Conservation (phyloP, 2,113 vertebrate genomes). For the Mohoua ochrocephala region DNA sequence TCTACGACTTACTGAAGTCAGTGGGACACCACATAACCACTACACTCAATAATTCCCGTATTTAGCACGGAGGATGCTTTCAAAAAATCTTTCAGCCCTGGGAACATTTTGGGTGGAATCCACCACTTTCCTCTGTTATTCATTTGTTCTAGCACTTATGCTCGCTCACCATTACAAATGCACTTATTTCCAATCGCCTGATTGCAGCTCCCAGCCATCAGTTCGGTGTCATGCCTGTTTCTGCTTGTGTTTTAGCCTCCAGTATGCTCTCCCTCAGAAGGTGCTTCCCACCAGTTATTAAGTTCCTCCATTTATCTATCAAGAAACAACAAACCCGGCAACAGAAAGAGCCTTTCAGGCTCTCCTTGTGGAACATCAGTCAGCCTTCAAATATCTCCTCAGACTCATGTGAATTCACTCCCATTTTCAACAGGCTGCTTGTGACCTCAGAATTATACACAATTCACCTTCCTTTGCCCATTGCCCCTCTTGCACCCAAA, state of each 20-base stretch:
- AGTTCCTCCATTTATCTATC: not conserved
- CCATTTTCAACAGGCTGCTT: not conserved
- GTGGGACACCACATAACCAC: not conserved
- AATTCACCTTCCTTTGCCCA: not conserved
- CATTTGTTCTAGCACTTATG: not conserved
- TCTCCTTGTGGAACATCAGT: not conserved
- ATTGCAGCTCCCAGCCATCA: not conserved
- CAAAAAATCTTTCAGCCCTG: not conserved
- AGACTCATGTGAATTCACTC: not conserved
- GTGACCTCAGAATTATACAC: not conserved
- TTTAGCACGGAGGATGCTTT: not conserved
- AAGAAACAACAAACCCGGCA: not conserved
- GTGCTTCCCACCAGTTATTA: not conserved
- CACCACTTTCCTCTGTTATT: not conserved
- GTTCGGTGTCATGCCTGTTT: not conserved
- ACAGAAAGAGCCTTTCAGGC: not conserved
- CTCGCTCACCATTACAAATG: not conserved
- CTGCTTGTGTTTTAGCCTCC: not conserved
- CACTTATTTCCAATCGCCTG: not conserved
- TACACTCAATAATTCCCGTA: not conserved
- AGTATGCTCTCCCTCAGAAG: not conserved
- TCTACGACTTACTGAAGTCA: not conserved
- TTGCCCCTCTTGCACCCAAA: not conserved
- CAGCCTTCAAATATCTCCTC: not conserved
- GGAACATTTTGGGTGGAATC: not conserved